A percentile compares a stretch with the other conserved stretches of the same genome.
These are phyloP conservation scores for Drosophila ogumai DNA, from an alignment of 1,140 invertebrate species.

Conservation along the genomic window DNA sequence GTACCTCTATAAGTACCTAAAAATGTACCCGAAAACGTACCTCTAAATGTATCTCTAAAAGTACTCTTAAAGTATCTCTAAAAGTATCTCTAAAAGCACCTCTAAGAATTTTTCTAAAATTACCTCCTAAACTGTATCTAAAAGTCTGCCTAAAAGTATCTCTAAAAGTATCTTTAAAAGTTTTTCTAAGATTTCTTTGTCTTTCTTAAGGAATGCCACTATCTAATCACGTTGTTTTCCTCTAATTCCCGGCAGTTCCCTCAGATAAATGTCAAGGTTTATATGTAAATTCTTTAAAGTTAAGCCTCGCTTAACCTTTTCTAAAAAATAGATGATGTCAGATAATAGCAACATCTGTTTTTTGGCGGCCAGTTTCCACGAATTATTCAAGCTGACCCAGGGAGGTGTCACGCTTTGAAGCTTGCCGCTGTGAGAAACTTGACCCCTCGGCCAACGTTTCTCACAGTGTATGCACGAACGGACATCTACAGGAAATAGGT, in stretches of 20 bases:
- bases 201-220: background rate
- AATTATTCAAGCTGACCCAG: constrained; percentile 20
- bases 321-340: constrained; percentile 18
- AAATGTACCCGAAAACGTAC: background rate
- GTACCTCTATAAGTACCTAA: too few relatives aligned
- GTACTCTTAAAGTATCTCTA: background rate
- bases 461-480: constrained; percentile 54
- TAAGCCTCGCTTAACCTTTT: constrained; percentile 12
- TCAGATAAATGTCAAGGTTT: constrained; percentile 16
- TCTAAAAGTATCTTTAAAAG: too few relatives aligned
- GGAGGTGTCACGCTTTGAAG: constrained; percentile 27
- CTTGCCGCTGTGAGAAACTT: constrained; percentile 13
- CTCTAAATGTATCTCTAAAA: background rate
- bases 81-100: background rate
- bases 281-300: constrained; percentile 16
- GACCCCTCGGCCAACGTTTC: constrained; percentile 9
- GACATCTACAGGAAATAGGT: constrained; percentile 61
- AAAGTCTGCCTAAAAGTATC: background rate
- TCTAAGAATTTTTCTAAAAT: accelerated
- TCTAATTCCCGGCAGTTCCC: background rate
- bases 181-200: background rate
- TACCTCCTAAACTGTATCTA: background rate
- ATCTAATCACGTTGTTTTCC: background rate
- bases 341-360: constrained; percentile 34
- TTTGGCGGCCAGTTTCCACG: constrained; percentile 14